These are phyloP conservation scores for Bombus confusus DNA, from an alignment of 1,140 invertebrate genomes.

Conservation along the genomic window DNA sequence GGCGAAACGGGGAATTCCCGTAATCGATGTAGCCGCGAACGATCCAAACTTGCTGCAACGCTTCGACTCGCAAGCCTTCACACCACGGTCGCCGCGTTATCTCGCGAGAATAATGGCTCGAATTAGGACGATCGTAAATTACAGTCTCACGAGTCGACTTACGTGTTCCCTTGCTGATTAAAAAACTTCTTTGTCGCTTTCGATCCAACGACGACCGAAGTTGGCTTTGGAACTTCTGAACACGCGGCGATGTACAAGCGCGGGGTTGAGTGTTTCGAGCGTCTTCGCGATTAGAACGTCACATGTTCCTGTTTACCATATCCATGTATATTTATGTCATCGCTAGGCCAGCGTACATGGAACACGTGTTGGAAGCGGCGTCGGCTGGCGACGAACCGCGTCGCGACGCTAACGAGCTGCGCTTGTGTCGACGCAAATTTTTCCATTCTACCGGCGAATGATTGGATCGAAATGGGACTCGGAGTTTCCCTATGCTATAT, in stretches of 20 bases:
- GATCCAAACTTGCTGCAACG: slow-evolving; percentile 10
- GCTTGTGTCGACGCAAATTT: slow-evolving; percentile 53
- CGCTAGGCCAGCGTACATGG: slow-evolving; percentile 6
- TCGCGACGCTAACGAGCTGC: slow-evolving; percentile 56
- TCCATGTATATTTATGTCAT: slow-evolving; percentile 66
- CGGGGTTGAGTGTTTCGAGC: background rate
- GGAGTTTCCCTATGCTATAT: background rate
- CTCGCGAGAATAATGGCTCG: slow-evolving; percentile 27
- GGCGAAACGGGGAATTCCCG: background rate
- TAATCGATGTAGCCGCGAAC: slow-evolving; percentile 32
- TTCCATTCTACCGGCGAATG: background rate
- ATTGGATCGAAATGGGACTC: background rate
- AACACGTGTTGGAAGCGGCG: slow-evolving; percentile 54
- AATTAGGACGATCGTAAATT: slow-evolving; percentile 39
- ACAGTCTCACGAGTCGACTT: too few relatives aligned
- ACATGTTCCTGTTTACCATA: slow-evolving; percentile 65
- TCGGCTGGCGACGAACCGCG: slow-evolving; percentile 14
- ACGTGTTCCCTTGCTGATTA: slow-evolving; percentile 24
- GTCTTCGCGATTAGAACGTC: slow-evolving; percentile 55
- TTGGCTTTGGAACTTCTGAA: slow-evolving; percentile 20
- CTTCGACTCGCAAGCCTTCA: background rate
- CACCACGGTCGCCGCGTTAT: background rate
- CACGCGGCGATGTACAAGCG: slow-evolving; percentile 12
- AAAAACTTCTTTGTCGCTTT: slow-evolving; percentile 28
- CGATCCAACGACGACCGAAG: background rate